Base-by-base conservation (phyloP, 2,113 vertebrate genomes). In the Vicugna pacos region DNA sequence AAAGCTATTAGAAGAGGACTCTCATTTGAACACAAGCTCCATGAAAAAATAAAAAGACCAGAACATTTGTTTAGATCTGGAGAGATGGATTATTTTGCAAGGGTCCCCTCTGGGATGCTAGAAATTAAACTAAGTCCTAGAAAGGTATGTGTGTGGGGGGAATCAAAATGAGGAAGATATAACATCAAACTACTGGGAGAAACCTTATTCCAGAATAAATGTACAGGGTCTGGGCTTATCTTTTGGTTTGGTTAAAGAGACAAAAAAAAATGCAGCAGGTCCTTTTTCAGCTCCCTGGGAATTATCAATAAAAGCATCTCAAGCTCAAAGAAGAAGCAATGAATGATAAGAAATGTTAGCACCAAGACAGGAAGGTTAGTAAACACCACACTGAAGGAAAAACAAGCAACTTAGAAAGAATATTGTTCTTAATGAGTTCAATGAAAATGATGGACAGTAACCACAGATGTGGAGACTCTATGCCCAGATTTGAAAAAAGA, bases 181-280 rank as follows among this genome's bases (percentile, higher is more conserved):
- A 97, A 86, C 30, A 93, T 28, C n/a, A 50, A 16, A 35, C 30
- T 11, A 32, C 48, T 52, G n/a, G 20, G 42, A 75, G 42, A 80
- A 50, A 42, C 35, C 12, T n/a, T 92, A 2, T 69, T 91, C 58
- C 92, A 54, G 67, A 56, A 84, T 58, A 42, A 42, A 92, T 35
- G 88, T 48, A 6, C 26, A 67, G 1, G 20, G 17, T 85, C 10
- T 92, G 72, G 87, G 70, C 35, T 94, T 89, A 87, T 65, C 73
- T 97, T 80, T 64, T 85, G 20, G 28, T 96, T 54, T 28, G 1
- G 70, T 65, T 93, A 3, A 87, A 82, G 65, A 64, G 35, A n/a
- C 93, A 67, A 95, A 96, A 96, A 96, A 98, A 97, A 56, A 64
- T 42, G 90, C 90, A 42, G 26, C 17, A 81, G 8, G 62, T 76